phyloP scores from a whole-genome alignment of 2,113 vertebrate species.

The Chaetodon auriga region DNA sequence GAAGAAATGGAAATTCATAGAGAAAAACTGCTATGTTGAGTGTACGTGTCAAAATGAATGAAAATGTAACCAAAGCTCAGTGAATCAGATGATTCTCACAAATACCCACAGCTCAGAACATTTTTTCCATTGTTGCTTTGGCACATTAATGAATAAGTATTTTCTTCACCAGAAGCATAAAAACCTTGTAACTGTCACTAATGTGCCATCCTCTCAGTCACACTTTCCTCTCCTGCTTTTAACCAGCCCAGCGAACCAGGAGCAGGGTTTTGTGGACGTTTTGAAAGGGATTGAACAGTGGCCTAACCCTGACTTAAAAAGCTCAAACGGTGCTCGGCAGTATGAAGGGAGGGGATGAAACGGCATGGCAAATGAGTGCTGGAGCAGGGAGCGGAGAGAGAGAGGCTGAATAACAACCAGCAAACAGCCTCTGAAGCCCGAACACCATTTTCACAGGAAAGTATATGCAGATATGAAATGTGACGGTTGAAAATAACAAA shows the following conservation, averaged over 20 bases:
- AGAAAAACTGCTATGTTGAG: background rate
- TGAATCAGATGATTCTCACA: background rate
- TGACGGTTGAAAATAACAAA: slow-evolving; percentile 53
- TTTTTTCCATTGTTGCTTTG: background rate
- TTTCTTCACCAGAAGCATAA: background rate
- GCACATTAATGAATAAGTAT: background rate
- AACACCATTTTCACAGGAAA: slow-evolving; percentile 52
- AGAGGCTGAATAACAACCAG: slow-evolving; percentile 70
- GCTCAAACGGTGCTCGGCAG: slow-evolving; percentile 63
- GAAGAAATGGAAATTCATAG: background rate
- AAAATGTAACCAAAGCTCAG: background rate
- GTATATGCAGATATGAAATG: slow-evolving; percentile 59
- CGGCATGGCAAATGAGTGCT: slow-evolving; percentile 71
- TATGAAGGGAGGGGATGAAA: slow-evolving; percentile 72
- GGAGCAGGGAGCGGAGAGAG: slow-evolving; percentile 45
- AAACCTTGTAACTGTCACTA: background rate
- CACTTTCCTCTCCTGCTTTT: slow-evolving; percentile 1
- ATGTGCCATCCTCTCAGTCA: background rate
- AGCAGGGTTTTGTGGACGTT: slow-evolving; percentile 43
- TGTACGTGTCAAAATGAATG: background rate
- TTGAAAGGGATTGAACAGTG: slow-evolving; percentile 52
- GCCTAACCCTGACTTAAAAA: slow-evolving; percentile 61
- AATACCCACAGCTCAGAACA: background rate
- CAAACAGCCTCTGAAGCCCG: slow-evolving; percentile 61
- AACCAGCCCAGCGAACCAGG: slow-evolving; percentile 30